Evolutionary conservation across 2,888 invertebrate species (phyloP).

Genomic region (Netelia melanura): DNA sequence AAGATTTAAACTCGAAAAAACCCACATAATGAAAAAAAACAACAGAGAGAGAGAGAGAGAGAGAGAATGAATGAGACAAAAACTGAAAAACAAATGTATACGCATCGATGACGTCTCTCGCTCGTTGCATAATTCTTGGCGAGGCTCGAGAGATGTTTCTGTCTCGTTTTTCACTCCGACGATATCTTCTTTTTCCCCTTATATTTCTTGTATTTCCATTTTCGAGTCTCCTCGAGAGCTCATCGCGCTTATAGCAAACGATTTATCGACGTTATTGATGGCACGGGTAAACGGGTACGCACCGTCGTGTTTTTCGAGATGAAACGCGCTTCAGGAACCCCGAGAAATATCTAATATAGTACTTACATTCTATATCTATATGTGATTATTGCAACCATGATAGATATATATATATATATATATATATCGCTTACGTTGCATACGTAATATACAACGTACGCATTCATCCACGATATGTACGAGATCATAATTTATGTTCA

Average conservation of each 20-base stretch:
- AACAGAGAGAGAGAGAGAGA: conserved; percentile 24
- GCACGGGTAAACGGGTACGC: conserved; percentile 43
- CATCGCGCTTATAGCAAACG: conserved; percentile 51
- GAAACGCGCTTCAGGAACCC: conserved; percentile 49
- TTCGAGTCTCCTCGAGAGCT: conserved; percentile 42
- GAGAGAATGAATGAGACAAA: conserved; percentile 1
- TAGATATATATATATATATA: not conserved
- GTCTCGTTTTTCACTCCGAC: conserved; percentile 26
- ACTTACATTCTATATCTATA: not conserved
- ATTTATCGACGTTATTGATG: conserved; percentile 69
- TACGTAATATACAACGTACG: conserved; percentile 1
- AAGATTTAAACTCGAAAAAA: conserved; percentile 4
- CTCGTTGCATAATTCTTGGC: conserved; percentile 61
- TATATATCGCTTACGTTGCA: conserved; percentile 24
- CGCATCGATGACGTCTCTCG: conserved; percentile 56
- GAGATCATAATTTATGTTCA: conserved; percentile 56
- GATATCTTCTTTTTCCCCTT: conserved; percentile 57
- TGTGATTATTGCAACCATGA: too few relatives aligned
- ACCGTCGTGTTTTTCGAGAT: conserved; percentile 45
- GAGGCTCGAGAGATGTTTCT: conserved; percentile 15
- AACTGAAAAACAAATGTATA: conserved; percentile 23
- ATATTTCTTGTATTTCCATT: conserved; percentile 65
- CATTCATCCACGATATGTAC: conserved; percentile 33
- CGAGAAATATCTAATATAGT: conserved; percentile 56
- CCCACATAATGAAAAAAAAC: not conserved